A percentile compares a stretch with the other conserved stretches of the same genome.
These are phyloP conservation scores for Tragelaphus scriptus DNA, from an alignment of 2,113 vertebrate species.

Conservation along the genomic window DNA sequence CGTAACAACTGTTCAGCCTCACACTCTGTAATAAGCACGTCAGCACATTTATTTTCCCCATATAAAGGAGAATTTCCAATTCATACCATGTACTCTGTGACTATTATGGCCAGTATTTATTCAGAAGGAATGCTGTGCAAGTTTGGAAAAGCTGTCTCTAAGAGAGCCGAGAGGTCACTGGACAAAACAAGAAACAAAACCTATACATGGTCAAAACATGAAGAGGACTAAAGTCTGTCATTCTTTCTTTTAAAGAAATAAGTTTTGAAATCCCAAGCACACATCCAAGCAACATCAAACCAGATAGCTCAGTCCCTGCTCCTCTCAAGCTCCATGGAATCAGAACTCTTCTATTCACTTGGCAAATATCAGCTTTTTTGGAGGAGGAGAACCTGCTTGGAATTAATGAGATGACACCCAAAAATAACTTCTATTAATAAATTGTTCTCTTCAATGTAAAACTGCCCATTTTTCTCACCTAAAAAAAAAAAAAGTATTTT, in stretches of 20 bases:
- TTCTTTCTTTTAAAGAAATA: background rate
- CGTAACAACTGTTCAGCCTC: conserved; percentile 1
- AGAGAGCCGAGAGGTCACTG: conserved; percentile 54
- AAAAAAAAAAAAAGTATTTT: background rate
- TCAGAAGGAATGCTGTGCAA: conserved; percentile 68
- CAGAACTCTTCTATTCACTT: conserved; percentile 30
- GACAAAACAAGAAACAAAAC: conserved; percentile 53
- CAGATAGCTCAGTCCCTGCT: background rate
- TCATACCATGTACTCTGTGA: conserved; percentile 66
- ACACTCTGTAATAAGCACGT: conserved; percentile 57
- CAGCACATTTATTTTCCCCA: conserved; percentile 59
- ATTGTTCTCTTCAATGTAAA: background rate
- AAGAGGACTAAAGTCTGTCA: background rate
- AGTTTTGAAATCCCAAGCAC: conserved; percentile 26
- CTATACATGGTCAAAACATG: conserved; percentile 62
- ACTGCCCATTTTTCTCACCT: background rate
- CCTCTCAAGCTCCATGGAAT: background rate
- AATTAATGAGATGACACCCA: conserved; percentile 47
- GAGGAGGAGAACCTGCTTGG: conserved; percentile 45
- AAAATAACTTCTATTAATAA: conserved; percentile 53
- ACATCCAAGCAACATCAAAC: background rate
- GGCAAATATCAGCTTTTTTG: conserved; percentile 22
- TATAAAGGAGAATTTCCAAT: conserved; percentile 70
- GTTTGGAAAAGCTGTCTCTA: conserved; percentile 62
- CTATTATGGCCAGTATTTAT: conserved; percentile 69